Evolutionary conservation across 2,888 invertebrate genomes (phyloP).

Genomic region (Urechis unicinctus): DNA sequence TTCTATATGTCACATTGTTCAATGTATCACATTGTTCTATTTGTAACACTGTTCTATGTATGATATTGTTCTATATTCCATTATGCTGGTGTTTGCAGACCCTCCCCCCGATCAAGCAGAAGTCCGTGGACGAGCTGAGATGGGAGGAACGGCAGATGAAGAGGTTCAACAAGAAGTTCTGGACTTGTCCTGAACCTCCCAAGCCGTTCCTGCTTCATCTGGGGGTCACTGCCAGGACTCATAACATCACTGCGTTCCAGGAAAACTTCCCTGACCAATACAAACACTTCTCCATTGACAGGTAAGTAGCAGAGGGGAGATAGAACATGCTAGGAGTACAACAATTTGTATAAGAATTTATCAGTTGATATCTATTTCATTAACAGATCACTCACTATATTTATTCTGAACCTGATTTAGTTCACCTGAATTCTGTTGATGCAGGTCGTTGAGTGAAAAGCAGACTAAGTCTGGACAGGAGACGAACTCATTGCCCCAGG

Average conservation of each 20-base stretch:
- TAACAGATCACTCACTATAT: not conserved
- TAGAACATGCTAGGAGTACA: too few relatives aligned
- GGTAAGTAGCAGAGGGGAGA: too few relatives aligned
- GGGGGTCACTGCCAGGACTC: conserved; percentile 46
- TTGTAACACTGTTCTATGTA: too few relatives aligned
- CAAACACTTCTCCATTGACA: conserved; percentile 38
- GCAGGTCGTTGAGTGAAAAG: not conserved
- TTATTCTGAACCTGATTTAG: not conserved
- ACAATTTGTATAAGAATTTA: too few relatives aligned
- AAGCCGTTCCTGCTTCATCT: conserved; percentile 46
- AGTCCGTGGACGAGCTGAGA: conserved; percentile 33
- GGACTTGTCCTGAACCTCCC: conserved; percentile 40
- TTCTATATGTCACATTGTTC: too few relatives aligned
- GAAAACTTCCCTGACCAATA: conserved; percentile 43
- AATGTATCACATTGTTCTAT: too few relatives aligned
- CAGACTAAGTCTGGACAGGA: not conserved
- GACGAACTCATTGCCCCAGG: not conserved
- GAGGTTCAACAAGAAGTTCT: conserved; percentile 28
- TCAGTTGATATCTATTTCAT: too few relatives aligned
- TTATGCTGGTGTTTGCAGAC: too few relatives aligned
- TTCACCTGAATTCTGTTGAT: not conserved
- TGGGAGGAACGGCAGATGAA: conserved; percentile 16
- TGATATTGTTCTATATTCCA: too few relatives aligned
- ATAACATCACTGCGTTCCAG: conserved; percentile 43
- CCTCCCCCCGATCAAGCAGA: conserved; percentile 41